Percentiles rank a stretch among this genome's conserved stretches.
Evolutionary conservation across 2,113 vertebrate species (phyloP).

Genomic region (Pholis gunnellus): DNA sequence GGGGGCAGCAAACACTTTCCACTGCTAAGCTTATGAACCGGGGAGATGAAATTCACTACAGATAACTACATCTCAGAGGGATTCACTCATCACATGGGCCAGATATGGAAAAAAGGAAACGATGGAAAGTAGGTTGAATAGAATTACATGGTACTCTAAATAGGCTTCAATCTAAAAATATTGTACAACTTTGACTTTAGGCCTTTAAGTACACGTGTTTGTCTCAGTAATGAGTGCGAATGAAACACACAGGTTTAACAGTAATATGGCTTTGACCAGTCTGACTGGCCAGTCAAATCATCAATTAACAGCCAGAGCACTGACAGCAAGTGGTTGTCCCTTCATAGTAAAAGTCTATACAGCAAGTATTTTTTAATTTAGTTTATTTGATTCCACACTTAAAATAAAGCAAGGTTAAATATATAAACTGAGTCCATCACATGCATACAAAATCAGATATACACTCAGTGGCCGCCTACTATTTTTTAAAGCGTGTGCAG

Average conservation of each 20-base stretch:
- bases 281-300: no score
- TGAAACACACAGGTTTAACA: not conserved
- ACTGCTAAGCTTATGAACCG: not conserved
- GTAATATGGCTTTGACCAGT: not conserved
- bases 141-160: not conserved
- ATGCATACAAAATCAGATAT: no score
- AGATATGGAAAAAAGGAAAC: not conserved
- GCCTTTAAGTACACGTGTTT: not conserved
- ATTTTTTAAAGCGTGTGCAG: no score
- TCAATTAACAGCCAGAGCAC: not conserved
- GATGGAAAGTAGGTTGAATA: not conserved
- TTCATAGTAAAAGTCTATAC: slow-evolving; percentile 18
- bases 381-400: not conserved
- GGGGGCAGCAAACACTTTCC: not conserved
- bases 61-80: no score
- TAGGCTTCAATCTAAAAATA: not conserved
- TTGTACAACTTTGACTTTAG: not conserved
- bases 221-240: not conserved
- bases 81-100: not conserved
- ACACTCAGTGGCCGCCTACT: no score
- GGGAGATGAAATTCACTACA: not conserved
- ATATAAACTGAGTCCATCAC: no score
- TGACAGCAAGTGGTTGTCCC: not conserved
- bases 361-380: not conserved
- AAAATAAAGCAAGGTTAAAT: not conserved